These are phyloP conservation scores for Fregata magnificens DNA, from an alignment of 2,113 vertebrate genomes.

Conservation along the genomic window DNA sequence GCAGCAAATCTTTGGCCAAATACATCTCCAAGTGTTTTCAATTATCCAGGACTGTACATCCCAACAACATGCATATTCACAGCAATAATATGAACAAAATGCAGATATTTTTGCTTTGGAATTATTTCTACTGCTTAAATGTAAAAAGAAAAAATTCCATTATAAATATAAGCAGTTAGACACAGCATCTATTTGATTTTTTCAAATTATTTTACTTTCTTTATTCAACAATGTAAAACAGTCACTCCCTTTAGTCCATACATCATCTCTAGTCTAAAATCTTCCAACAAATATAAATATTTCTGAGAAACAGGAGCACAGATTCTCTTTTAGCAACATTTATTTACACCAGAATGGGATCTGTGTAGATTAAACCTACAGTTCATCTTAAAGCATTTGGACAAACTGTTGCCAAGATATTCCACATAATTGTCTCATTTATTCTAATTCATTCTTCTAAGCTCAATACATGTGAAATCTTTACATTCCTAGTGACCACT, in stretches of 20 bases:
- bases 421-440: not conserved
- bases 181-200: not conserved
- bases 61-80: not conserved
- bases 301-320: not conserved
- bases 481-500: not conserved
- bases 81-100: not conserved
- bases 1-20: not conserved
- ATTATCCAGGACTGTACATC: not conserved
- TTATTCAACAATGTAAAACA: not conserved
- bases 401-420: not conserved
- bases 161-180: not conserved
- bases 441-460: not conserved
- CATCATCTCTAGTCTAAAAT: not conserved
- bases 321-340: not conserved
- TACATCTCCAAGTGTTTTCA: not conserved
- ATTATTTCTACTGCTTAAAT: not conserved
- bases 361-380: not conserved
- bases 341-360: not conserved
- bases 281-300: not conserved
- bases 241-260: not conserved
- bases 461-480: not conserved
- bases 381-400: not conserved
- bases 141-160: not conserved
- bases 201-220: not conserved
- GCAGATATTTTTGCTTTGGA: not conserved